Conservation (phyloP, 2,797 vertebrate genomes). For the Potorous gilbertii region DNA sequence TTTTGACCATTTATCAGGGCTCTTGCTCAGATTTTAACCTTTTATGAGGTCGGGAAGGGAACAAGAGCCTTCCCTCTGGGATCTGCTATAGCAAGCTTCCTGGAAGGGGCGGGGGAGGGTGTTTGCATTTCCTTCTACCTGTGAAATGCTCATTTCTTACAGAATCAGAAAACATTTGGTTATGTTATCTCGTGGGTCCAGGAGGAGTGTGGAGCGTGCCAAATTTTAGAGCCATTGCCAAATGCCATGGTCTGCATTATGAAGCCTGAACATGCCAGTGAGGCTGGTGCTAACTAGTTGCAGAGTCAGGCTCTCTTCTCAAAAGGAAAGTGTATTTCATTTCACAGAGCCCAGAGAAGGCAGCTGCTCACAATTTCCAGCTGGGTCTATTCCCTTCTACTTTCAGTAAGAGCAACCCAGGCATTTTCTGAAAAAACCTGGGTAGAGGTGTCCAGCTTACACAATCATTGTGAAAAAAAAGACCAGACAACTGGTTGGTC, state of each 20-base stretch:
- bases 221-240: slow-evolving; percentile 76
- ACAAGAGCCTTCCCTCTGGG: slow-evolving; percentile 59
- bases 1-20: slow-evolving; percentile 69
- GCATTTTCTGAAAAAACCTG: slow-evolving; percentile 30
- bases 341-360: background rate
- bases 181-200: slow-evolving; percentile 79
- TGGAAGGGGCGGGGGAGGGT: background rate
- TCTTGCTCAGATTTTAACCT: slow-evolving; percentile 68
- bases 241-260: slow-evolving; percentile 63
- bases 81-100: slow-evolving; percentile 17
- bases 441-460: background rate
- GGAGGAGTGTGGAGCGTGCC: slow-evolving; percentile 71
- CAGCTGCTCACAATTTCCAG: slow-evolving; percentile 59
- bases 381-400: slow-evolving; percentile 15
- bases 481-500: background rate
- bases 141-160: slow-evolving; percentile 62
- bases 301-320: slow-evolving; percentile 56
- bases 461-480: background rate
- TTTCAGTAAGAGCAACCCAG: slow-evolving; percentile 47
- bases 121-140: slow-evolving; percentile 66
- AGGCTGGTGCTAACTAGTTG: slow-evolving; percentile 46
- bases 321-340: slow-evolving; percentile 45
- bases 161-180: slow-evolving; percentile 70
- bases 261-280: slow-evolving; percentile 44
- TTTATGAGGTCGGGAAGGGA: slow-evolving; percentile 55